Percentiles rank a stretch among this genome's conserved stretches.
These are phyloP conservation scores for Dicentrarchus labrax DNA, from an alignment of 2,113 vertebrate genomes.

Conservation along the genomic window DNA sequence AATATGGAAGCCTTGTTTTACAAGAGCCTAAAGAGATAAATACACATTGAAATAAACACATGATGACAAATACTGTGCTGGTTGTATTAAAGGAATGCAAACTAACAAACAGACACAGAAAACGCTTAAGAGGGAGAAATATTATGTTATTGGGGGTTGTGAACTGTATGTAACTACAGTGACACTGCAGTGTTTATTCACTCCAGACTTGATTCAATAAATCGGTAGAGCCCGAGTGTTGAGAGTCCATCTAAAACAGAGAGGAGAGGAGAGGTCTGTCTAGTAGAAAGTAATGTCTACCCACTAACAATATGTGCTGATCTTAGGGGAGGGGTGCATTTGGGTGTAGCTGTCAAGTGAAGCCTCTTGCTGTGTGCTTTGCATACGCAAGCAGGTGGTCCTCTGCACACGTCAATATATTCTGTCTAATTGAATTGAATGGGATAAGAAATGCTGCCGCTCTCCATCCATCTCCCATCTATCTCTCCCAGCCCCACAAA, in stretches of 20 bases:
- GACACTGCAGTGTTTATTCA: slow-evolving; percentile 4
- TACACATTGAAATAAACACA: background rate
- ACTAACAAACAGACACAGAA: background rate
- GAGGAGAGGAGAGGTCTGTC: slow-evolving; percentile 4
- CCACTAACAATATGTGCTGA: slow-evolving; percentile 54
- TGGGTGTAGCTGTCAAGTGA: slow-evolving; percentile 56
- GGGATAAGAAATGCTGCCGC: slow-evolving; percentile 66
- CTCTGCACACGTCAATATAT: slow-evolving; percentile 68
- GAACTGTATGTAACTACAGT: slow-evolving; percentile 2
- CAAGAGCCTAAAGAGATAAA: background rate
- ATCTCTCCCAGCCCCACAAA: slow-evolving; percentile 47
- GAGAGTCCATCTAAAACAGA: slow-evolving; percentile 18
- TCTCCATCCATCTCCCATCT: slow-evolving; percentile 58
- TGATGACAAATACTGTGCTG: background rate
- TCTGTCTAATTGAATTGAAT: slow-evolving; percentile 76
- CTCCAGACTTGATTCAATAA: slow-evolving; percentile 36
- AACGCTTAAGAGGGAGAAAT: slow-evolving; percentile 2
- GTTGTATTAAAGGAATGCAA: background rate
- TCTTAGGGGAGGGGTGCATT: slow-evolving; percentile 48
- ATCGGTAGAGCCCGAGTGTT: slow-evolving; percentile 20
- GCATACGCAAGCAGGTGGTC: slow-evolving; percentile 76
- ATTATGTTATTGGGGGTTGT: background rate
- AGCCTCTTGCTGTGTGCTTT: slow-evolving; percentile 71
- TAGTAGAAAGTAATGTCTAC: slow-evolving; percentile 33
- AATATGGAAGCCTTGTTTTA: background rate